Evolutionary conservation across 2,797 vertebrate genomes (phyloP), one percentile per base, ranked within the genome.

Genomic region (Danio kyathit): DNA sequence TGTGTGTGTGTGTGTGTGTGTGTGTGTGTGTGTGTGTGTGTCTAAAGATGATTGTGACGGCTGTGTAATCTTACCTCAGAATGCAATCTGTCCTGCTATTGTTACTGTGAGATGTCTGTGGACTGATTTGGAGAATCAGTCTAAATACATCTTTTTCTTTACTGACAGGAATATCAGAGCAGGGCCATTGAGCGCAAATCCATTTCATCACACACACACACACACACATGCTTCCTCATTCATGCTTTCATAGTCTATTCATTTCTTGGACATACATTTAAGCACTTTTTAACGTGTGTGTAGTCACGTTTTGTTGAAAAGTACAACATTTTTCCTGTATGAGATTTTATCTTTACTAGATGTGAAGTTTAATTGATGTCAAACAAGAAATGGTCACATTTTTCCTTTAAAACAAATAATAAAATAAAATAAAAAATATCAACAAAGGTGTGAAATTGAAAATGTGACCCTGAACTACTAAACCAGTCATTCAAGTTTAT

Each of bases 121-220:
- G 29, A 21, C 48, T 41, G 48, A 43, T 76, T 76, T 76, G 49
- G 6, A 29, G 38, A 19, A 44, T 44, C 38, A 16, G 5, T 65
- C 60, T 41, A 40, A 76, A 52, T 76, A 67, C 49, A 71, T 52
- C 10, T 8, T 76, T 65, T 44, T 44, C n/a, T 56, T 21, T 56
- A 76, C 61, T 76, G 74, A 76, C 12, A 6, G 41, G 48, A n/a
- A 54, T 65, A 48, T 54, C 61, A 65, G 40, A 76, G 40, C 40
- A 56, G 60, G 14, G 8, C 48, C n/a, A 13, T 19, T 74, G n/a
- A 17, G 44, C 57, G 29, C 57, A 49, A 74, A 64, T 7, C 12
- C 16, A 54, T 65, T 76, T 54, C 38, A 43, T 48, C 60, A 76
- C 5, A 21, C 48, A 21, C 73, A 14, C 60, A 76, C 5, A 21